Percentiles rank a stretch among this genome's conserved stretches.
Conservation (phyloP, 2,888 invertebrate species). For the Thymelicus acteon region DNA sequence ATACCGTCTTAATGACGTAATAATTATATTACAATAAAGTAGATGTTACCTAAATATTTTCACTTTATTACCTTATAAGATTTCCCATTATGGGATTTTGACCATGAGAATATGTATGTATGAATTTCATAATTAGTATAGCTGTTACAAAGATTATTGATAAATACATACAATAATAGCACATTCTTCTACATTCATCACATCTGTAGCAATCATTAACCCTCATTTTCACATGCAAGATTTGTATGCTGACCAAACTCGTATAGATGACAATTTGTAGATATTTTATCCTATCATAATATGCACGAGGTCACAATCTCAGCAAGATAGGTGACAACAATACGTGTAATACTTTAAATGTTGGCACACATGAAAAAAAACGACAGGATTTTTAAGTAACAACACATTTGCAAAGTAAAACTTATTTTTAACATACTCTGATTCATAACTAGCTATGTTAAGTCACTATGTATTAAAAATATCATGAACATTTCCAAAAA, state of each 20-base stretch:
- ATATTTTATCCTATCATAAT: background rate
- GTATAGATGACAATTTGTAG: background rate
- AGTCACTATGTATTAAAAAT: too few relatives aligned
- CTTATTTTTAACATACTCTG: conserved; percentile 11
- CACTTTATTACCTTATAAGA: background rate
- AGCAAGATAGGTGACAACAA: background rate
- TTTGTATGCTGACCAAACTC: background rate
- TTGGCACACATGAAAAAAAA: background rate
- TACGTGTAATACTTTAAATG: background rate
- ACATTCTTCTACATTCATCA: conserved; percentile 45
- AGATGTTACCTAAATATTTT: background rate
- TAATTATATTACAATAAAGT: background rate
- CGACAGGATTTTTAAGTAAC: background rate
- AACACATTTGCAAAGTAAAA: conserved; percentile 3
- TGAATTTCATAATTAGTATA: conserved; percentile 37
- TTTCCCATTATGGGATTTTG: background rate
- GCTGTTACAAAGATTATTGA: conserved; percentile 41
- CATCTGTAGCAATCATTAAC: conserved; percentile 27
- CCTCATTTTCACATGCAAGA: conserved; percentile 23
- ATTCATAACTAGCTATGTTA: background rate
- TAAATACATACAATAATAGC: conserved; percentile 50
- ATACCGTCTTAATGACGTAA: background rate
- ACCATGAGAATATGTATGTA: too few relatives aligned
- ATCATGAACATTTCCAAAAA: too few relatives aligned
- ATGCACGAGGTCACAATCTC: background rate